A percentile compares a stretch with the other conserved stretches of the same genome.
These are phyloP conservation scores for Apis dorsata DNA, from an alignment of 1,140 invertebrate species.

Conservation along the genomic window DNA sequence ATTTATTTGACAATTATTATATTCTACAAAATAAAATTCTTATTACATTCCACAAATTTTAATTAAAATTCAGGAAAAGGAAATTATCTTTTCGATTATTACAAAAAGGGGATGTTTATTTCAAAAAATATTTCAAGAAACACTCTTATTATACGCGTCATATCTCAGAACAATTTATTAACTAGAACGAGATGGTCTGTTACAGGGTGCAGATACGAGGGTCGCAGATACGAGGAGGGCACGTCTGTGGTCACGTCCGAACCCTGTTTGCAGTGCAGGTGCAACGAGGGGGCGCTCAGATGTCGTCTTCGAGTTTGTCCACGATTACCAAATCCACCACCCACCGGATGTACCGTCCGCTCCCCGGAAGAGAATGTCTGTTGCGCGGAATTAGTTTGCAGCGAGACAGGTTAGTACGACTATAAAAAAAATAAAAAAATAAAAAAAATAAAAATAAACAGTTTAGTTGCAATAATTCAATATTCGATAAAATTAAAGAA, in stretches of 20 bases:
- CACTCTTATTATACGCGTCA: not conserved
- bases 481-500: too few species aligned
- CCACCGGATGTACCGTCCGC: conserved; percentile 84
- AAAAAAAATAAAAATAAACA: not conserved
- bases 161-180: not conserved
- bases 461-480: too few species aligned
- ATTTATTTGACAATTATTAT: too few species aligned
- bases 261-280: conserved; percentile 89
- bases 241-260: conserved; percentile 84
- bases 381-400: conserved; percentile 88
- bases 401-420: conserved; percentile 79
- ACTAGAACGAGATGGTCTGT: conserved; percentile 36
- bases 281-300: conserved; percentile 85
- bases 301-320: conserved; percentile 89
- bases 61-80: too few species aligned
- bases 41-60: too few species aligned
- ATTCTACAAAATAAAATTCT: too few species aligned
- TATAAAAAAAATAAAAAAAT: not conserved
- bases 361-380: conserved; percentile 85
- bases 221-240: conserved; percentile 83
- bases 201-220: conserved; percentile 85
- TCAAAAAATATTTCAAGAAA: too few species aligned
- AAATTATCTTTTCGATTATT: too few species aligned
- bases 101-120: too few species aligned
- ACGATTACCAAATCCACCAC: conserved; percentile 86